phyloP scores from a whole-genome alignment of 2,797 vertebrate genomes.

The Chrosomus eos region DNA sequence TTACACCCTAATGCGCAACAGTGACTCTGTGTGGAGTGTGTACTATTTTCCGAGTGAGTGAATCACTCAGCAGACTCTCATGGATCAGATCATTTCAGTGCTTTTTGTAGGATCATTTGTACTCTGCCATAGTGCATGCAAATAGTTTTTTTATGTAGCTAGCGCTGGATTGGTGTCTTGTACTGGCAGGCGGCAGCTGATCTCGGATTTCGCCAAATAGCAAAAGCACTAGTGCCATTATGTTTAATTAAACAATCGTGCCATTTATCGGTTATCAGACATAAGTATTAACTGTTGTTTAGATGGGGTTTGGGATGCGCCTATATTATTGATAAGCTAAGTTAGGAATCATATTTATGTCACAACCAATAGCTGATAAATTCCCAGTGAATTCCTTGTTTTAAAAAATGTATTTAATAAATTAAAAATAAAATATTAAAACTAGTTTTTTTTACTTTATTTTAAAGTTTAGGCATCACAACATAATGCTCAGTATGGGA shows the following conservation, averaged over 20 bases:
- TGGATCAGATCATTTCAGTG: constrained; percentile 1
- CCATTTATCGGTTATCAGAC: background rate
- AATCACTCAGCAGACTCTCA: constrained; percentile 12
- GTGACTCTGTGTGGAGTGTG: constrained; percentile 12
- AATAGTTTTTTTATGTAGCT: background rate
- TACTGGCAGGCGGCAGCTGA: background rate
- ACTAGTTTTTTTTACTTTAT: background rate
- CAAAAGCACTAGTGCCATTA: background rate
- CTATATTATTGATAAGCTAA: background rate
- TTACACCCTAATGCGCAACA: constrained; percentile 24
- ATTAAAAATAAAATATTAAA: background rate
- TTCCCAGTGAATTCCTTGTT: background rate
- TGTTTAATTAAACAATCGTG: background rate
- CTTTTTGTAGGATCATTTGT: constrained; percentile 16
- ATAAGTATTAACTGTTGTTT: background rate
- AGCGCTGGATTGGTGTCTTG: background rate
- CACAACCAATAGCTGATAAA: background rate
- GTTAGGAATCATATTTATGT: background rate
- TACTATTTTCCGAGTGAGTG: constrained; percentile 29
- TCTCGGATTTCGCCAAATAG: background rate
- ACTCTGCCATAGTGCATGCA: constrained; percentile 15
- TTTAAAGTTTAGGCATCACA: background rate
- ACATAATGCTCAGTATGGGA: background rate
- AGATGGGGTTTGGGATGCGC: background rate
- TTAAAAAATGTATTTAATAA: background rate